Evolutionary conservation across 1,140 invertebrate species (phyloP), one percentile per base, ranked within the genome.

Genomic region (Physella acuta): DNA sequence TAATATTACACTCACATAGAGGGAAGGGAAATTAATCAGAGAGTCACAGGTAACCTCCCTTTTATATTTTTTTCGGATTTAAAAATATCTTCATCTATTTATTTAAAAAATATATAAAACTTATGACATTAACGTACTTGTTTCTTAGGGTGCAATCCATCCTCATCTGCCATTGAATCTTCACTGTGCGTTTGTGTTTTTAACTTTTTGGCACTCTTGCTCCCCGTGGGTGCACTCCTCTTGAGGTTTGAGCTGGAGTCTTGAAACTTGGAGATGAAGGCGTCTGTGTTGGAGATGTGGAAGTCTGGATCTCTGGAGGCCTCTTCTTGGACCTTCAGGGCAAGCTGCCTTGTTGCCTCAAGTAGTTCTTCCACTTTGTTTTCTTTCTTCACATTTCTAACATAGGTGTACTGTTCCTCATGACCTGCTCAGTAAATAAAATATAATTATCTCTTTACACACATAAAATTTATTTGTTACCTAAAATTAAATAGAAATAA

Each of bases 241-340:
- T 58, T 63, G 0, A 56, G 31, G 36, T 31, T 68, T n/a, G 30
- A 24, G 24, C 52, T 55, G 26, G 11, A 0, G 4, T 71, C 64
- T 4, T 71, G 64, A 36, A 62, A 58, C 36, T 59, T 53, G n/a
- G 71, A 17, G 24, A 72, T 52, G 28, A 72, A 73, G 30, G 26
- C 36, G 26, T 66, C 68, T n/a, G 68, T 52, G 1, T 37, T 20
- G 11, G 26, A 34, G 36, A 73, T 70, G 58, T 61, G 56, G 39
- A 73, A 68, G 24, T 68, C 56, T 31, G 66, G 66, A 33, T 68
- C 66, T 24, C 70, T 30, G 68, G 62, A 52, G 52, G 68, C 61
- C 58, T 68, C 68, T 49, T 64, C 55, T 61, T 65, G 53, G 24
- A 68, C 31, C 44, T 67, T 55, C 61, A 68, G n/a, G 20, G 67